Evolutionary conservation across 1,140 invertebrate species (phyloP), one percentile per base, ranked within the genome.

Genomic region (Monochamus saltuarius): DNA sequence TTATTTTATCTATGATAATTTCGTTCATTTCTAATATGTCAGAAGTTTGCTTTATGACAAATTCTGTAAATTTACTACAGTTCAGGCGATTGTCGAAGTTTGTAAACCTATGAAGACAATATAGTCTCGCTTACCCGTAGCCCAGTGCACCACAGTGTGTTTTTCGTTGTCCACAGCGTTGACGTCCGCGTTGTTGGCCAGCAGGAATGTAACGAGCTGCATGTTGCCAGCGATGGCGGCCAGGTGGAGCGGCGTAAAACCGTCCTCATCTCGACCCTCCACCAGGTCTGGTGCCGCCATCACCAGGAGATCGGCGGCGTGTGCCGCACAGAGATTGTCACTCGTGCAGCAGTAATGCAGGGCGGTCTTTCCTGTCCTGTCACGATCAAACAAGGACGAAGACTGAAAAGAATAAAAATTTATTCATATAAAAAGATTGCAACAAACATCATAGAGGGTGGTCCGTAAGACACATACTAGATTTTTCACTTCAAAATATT

Each of bases 121-220:
- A n/a, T n/a, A n/a, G n/a, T n/a, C n/a, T n/a, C n/a, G n/a, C 75
- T 82, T 77, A 95, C 95, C 95, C 65, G 94, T 95, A 3, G 97
- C 96, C 97, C 97, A 99, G 78, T 99, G 97, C 11, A 97, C 87
- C n/a, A 93, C 89, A 1, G 95, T 95, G 75, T 99, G 97, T 50
- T 90, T 87, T 75, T 99, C 96, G 72, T 92, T 87, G 77, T 99
- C 97, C 52, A 90, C 82, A 36, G 89, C 87, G 74, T 92, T 90
- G 42, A 98, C 86, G 71, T 97, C 89, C 8, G 95, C 94, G 19
- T 89, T 87, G 58, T 89, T 88, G 11, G 88, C 86, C 42, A 95
- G 74, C 4, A 96, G 79, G 22, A 90, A 88, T 53, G 89, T 88
- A 42, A 94, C 88, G 55, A 95, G 83, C 17, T 88, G 85, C 66